These are phyloP conservation scores for Chrysocyon brachyurus DNA, from an alignment of 2,797 vertebrate genomes.

Conservation along the genomic window DNA sequence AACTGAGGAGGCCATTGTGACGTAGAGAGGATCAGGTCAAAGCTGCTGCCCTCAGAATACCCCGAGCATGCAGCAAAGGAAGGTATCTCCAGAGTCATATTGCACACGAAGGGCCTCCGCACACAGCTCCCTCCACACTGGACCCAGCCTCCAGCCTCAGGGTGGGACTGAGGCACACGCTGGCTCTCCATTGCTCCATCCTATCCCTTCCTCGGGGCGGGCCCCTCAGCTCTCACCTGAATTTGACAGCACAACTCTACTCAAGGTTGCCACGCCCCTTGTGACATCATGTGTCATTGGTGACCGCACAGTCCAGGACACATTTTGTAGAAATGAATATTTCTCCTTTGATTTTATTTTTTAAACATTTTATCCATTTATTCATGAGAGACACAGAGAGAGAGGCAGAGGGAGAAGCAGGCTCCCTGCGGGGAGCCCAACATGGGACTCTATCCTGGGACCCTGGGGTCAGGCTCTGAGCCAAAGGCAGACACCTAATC, in stretches of 20 bases:
- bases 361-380: no score
- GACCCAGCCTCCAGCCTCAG: rapidly evolving
- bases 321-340: not conserved
- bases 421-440: no score
- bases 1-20: not conserved
- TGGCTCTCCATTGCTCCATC: rapidly evolving
- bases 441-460: no score
- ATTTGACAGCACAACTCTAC: not conserved
- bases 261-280: not conserved
- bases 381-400: no score
- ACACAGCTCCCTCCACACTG: rapidly evolving
- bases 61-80: not conserved
- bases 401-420: no score
- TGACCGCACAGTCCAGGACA: not conserved
- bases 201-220: not conserved
- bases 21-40: not conserved
- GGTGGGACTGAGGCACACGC: not conserved
- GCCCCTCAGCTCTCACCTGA: not conserved
- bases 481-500: no score
- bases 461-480: no score
- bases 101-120: not conserved
- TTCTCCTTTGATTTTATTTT: not conserved
- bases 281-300: not conserved
- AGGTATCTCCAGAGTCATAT: not conserved
- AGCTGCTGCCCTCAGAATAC: not conserved